Percentiles rank a stretch among this genome's conserved stretches.
These are phyloP conservation scores for Urocyon cinereoargenteus DNA, from an alignment of 2,797 vertebrate genomes.

Conservation along the genomic window DNA sequence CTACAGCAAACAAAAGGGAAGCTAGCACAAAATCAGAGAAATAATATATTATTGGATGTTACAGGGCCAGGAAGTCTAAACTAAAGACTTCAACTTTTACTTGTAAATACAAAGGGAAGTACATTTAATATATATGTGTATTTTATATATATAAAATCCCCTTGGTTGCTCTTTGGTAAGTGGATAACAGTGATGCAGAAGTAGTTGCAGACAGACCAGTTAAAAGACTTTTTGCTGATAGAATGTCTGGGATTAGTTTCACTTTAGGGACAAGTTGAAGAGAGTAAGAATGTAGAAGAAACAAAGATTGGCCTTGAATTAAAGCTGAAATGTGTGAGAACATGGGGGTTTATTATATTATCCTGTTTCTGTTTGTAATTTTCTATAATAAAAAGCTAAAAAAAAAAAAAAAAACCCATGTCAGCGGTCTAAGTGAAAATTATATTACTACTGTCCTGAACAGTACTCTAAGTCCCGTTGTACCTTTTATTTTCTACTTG, in stretches of 20 bases:
- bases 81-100: constrained; percentile 32
- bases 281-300: neutral
- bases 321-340: constrained; percentile 33
- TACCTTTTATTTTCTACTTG: no score
- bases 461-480: neutral
- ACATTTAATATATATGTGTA: neutral
- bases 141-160: constrained; percentile 19
- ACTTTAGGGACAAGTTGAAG: neutral
- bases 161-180: constrained; percentile 34
- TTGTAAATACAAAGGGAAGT: constrained; percentile 29
- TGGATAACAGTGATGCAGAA: neutral
- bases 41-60: neutral
- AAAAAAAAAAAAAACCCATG: neutral
- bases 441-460: neutral
- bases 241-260: constrained; percentile 56
- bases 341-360: neutral
- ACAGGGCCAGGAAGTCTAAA: neutral
- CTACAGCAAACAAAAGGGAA: constrained; percentile 13
- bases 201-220: constrained; percentile 36
- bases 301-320: constrained; percentile 42
- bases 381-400: constrained; percentile 4
- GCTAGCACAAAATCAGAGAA: neutral
- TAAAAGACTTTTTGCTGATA: constrained; percentile 40
- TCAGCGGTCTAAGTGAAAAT: neutral
- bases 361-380: constrained; percentile 44